Conservation (phyloP, 2,113 vertebrate species). For the Telmatochromis sp. region DNA sequence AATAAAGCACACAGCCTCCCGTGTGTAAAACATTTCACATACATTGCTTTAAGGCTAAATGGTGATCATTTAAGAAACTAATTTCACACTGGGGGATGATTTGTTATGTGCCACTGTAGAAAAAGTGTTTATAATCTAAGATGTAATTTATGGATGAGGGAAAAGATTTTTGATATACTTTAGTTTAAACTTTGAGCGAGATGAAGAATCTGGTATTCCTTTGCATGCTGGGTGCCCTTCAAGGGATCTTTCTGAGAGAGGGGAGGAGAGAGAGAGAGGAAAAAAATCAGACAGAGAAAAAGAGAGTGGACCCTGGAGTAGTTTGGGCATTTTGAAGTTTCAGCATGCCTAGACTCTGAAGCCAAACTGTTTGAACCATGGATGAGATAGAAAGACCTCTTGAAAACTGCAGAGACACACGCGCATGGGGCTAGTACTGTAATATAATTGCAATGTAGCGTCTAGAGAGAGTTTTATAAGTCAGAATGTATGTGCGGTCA, state of each 20-base stretch:
- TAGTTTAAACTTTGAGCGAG: not conserved
- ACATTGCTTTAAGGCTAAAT: constrained; percentile 24
- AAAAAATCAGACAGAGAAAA: not conserved
- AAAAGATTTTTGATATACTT: not conserved
- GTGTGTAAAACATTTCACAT: not conserved
- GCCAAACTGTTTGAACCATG: constrained; percentile 47
- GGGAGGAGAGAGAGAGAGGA: not conserved
- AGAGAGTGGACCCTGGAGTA: constrained; percentile 32
- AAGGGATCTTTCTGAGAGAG: not conserved
- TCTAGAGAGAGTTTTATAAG: not conserved
- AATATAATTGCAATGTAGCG: constrained; percentile 24
- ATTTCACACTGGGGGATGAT: not conserved
- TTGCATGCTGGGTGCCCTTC: constrained; percentile 19
- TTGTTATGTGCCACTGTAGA: constrained; percentile 21
- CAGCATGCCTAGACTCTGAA: constrained; percentile 35
- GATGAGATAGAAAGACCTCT: constrained; percentile 24
- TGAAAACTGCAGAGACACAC: constrained; percentile 7
- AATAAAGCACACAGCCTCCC: not conserved
- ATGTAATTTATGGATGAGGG: constrained; percentile 29
- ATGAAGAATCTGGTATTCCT: constrained; percentile 15
- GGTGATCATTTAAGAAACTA: constrained; percentile 25
- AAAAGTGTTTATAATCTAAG: constrained; percentile 25
- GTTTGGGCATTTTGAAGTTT: constrained; percentile 44
- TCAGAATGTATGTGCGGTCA: not conserved
- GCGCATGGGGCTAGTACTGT: not conserved